Base-by-base conservation (phyloP, 1,140 invertebrate genomes). In the Drosophila ironensis region DNA sequence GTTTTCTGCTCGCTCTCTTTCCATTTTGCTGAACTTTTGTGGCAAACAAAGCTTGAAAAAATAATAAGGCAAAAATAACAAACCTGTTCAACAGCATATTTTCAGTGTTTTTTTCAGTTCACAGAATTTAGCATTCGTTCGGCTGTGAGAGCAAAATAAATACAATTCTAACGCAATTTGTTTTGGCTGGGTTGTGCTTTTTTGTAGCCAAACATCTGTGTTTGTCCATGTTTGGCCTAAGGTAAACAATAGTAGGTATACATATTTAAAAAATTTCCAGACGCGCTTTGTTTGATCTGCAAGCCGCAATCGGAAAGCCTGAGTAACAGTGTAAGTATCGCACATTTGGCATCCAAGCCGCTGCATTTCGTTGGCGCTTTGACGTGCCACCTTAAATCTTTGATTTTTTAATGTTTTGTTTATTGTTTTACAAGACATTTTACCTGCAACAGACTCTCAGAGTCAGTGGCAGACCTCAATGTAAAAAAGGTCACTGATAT, bases 401-500 rank as follows among this genome's bases (percentile, higher is more conserved):
- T 72, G 47, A 52, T 50, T 52, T 69, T 52, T 60, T 60, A 19
- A 47, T 45, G 38, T 24, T 45, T 72, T 50, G 37, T 73, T 52
- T 84, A 61, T 73, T 82, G 68, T 56, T 84, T 50, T 73, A 33
- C 30, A 27, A 53, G 37, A 45, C 53, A 51, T 30, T 48, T 40
- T 42, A n/a, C n/a, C n/a, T 35, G 25, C 30, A 48, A 35, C 44
- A 52, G 8, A 9, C 46, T 5, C 14, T 14, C 33, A 14, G 33
- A 37, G 6, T 17, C 33, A 16, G 4, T 7, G 30, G n/a, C 8
- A 35, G 25, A 45, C 27, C 72, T 72, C 40, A 50, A 72, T 53
- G 63, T 67, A 48, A 81, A 72, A 72, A 59, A 81, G n/a, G 78
- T 66, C 78, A 80, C 80, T 80, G 78, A 86, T 81, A 86, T 74